Evolutionary conservation across 2,113 vertebrate species (phyloP).

Genomic region (Hippolais icterina): DNA sequence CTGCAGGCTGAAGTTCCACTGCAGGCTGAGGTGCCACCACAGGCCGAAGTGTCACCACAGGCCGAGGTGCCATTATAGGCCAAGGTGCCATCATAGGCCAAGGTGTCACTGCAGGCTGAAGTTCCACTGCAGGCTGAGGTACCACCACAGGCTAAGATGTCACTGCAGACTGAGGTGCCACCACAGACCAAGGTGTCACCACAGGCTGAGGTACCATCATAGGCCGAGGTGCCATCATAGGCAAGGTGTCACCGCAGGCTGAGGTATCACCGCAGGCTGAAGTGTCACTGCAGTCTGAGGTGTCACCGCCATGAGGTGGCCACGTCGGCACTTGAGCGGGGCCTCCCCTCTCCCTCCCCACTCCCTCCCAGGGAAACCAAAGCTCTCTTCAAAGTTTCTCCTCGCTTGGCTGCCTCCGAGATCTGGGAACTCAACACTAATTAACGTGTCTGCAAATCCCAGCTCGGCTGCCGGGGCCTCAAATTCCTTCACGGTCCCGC

Average conservation of each 20-base stretch:
- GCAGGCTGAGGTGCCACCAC: rapidly evolving
- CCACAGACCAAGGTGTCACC: rapidly evolving
- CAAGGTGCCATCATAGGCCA: rapidly evolving
- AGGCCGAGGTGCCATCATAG: rapidly evolving
- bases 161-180: rapidly evolving
- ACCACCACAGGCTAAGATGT: rapidly evolving
- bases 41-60: rapidly evolving
- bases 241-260: neutral
- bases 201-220: rapidly evolving
- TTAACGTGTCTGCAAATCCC: slow-evolving; percentile 70
- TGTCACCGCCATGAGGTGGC: no score
- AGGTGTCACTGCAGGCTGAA: rapidly evolving
- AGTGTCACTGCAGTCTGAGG: rapidly evolving
- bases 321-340: rapidly evolving
- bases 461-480: slow-evolving; percentile 35
- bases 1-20: rapidly evolving
- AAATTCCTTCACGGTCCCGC: neutral
- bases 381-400: slow-evolving; percentile 40
- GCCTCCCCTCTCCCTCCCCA: neutral
- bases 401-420: slow-evolving; percentile 54
- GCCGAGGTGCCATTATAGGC: rapidly evolving
- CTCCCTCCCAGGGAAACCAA: neutral
- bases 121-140: rapidly evolving
- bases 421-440: slow-evolving; percentile 65
- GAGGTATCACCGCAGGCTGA: rapidly evolving